A percentile compares a stretch with the other conserved stretches of the same genome.
phyloP scores from a whole-genome alignment of 2,797 vertebrate genomes.

The Spinibarbus caldwelli region DNA sequence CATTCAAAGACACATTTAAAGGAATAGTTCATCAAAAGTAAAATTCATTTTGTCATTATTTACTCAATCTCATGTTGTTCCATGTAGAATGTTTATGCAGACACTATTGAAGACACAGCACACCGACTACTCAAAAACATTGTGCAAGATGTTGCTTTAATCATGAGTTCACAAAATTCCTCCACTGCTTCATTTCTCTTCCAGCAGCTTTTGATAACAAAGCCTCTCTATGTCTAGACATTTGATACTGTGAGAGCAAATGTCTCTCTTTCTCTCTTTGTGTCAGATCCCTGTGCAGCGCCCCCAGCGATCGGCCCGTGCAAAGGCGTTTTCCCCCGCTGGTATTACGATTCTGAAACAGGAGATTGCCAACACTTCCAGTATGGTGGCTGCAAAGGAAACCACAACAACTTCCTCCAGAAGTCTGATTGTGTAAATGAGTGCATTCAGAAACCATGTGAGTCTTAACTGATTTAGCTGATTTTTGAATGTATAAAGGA shows the following conservation, averaged over 20 bases:
- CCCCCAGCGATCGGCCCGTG: conserved; percentile 77
- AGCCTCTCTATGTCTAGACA: conserved; percentile 14
- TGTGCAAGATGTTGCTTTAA: not conserved
- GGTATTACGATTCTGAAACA: conserved; percentile 73
- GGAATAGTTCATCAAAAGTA: no score
- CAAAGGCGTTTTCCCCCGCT: conserved; percentile 76
- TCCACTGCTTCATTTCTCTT: not conserved
- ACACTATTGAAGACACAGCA: not conserved
- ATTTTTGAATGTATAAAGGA: not conserved
- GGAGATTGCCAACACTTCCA: conserved; percentile 78
- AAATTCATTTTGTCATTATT: not conserved
- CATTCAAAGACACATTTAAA: no score
- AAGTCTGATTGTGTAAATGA: conserved; percentile 73
- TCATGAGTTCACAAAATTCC: not conserved
- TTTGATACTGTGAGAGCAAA: conserved; percentile 3
- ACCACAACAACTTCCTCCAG: conserved; percentile 78
- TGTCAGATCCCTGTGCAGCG: conserved; percentile 72
- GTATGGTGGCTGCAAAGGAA: conserved; percentile 77
- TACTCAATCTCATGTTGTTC: not conserved
- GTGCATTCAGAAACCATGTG: conserved; percentile 75
- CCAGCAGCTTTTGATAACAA: not conserved
- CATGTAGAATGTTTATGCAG: not conserved
- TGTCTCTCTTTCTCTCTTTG: conserved; percentile 22
- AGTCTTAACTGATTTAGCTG: conserved; percentile 34
- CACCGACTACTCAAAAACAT: not conserved